These are phyloP conservation scores for Tribolium castaneum DNA, from an alignment of 1,140 invertebrate species.

Conservation along the genomic window DNA sequence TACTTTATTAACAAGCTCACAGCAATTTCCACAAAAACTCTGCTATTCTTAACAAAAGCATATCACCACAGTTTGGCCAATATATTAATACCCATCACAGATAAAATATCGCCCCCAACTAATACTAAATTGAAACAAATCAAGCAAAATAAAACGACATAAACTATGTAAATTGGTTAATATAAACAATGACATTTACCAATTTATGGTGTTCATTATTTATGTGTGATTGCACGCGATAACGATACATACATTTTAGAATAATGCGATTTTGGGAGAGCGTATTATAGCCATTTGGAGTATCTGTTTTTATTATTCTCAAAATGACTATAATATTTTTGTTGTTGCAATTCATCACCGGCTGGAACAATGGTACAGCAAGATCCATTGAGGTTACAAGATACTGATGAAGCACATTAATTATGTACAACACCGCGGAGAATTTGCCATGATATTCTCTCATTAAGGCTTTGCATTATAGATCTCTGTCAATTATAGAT, in stretches of 20 bases:
- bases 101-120: background rate
- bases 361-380: background rate
- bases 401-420: background rate
- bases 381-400: background rate
- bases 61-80: background rate
- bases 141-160: constrained; percentile 26
- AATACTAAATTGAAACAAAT: constrained; percentile 9
- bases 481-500: background rate
- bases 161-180: constrained; percentile 27
- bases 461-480: background rate
- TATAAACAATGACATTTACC: constrained; percentile 14
- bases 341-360: no score
- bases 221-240: constrained; percentile 10
- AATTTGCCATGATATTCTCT: background rate
- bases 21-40: background rate
- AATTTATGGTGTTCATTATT: constrained; percentile 17
- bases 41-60: no score
- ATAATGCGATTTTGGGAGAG: background rate
- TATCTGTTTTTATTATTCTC: no score
- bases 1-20: background rate
- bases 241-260: background rate
- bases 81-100: background rate
- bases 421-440: background rate
- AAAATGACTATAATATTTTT: no score
- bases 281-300: background rate